Evolutionary conservation across 2,113 vertebrate genomes (phyloP).

Genomic region (Scalopus aquaticus): DNA sequence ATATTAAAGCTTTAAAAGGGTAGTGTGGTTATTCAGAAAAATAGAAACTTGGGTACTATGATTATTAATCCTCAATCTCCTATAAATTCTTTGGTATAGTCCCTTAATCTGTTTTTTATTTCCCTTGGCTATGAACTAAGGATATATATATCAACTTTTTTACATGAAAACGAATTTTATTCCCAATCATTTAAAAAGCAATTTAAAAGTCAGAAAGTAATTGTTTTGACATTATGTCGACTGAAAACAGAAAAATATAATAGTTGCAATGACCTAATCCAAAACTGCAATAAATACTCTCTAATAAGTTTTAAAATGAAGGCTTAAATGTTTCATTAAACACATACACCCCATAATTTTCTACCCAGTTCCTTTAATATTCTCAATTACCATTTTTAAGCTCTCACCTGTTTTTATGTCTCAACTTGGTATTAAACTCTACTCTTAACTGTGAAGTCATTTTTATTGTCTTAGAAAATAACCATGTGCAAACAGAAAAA

Average conservation of each 20-base stretch:
- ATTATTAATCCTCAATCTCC: neutral
- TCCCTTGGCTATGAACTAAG: neutral
- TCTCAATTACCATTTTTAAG: slow-evolving; percentile 48
- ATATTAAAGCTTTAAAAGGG: slow-evolving; percentile 25
- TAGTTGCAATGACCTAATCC: neutral
- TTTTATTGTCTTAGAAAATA: slow-evolving; percentile 68
- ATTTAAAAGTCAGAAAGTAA: slow-evolving; percentile 17
- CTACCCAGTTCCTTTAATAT: neutral
- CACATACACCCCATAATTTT: neutral
- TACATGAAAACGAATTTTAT: slow-evolving; percentile 40
- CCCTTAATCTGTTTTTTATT: neutral
- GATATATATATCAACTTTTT: neutral
- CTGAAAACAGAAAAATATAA: slow-evolving; percentile 35
- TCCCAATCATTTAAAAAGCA: slow-evolving; percentile 52
- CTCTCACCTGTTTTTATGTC: slow-evolving; percentile 21
- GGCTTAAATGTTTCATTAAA: neutral
- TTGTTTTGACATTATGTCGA: slow-evolving; percentile 26
- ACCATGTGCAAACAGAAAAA: slow-evolving; percentile 53
- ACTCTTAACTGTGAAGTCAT: slow-evolving; percentile 47
- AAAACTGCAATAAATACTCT: neutral
- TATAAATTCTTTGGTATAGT: neutral
- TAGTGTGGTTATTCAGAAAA: neutral
- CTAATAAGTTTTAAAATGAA: neutral
- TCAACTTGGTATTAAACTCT: slow-evolving; percentile 59
- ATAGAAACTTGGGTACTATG: neutral